Evolutionary conservation across 2,888 invertebrate genomes (phyloP), one percentile per base, ranked within the genome.

Genomic region (Hipparchia sbordonii): DNA sequence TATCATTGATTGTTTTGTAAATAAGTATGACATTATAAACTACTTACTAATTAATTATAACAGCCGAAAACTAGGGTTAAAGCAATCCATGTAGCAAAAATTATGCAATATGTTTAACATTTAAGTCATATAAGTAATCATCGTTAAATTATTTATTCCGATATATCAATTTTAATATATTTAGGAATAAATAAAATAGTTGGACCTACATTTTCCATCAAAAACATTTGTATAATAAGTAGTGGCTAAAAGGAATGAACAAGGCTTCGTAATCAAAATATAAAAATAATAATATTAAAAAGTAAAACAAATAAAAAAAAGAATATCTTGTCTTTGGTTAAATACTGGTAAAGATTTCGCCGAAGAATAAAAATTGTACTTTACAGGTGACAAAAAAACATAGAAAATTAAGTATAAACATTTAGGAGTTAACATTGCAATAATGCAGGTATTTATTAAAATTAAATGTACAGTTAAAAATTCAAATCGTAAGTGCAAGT

Each of bases 401-500:
- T 67, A 63, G 68, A 45, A 61, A 69, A 51, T 51, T 39, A 74
- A 79, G 59, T 46, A 23, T 23, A 23, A 9, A 8, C n/a, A 54
- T 13, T 1, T 56, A 56, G 2, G 81, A 83, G 79, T 65, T 48
- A 69, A 71, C 57, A 66, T 54, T 66, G 56, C 39, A 39, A 39
- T 39, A 39, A 39, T 3, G 7, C 8, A 48, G 1, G 48, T 48
- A 12, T 52, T 10, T 12, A 52, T 5, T 12, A 5, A 12, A 12
- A 52, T 5, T 12, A 52, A 10, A 52, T 8, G 8, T 57, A 57
- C 13, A 56, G 70, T 72, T 74, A 72, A 77, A 80, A 82, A 78
- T 81, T 89, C 90, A 91, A 91, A 89, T 90, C 91, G 82, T 89
- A 87, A 87, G 90, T 90, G 91, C 91, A 82, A 82, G 71, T 68